Percentiles rank a stretch among this genome's conserved stretches.
Conservation (phyloP, 53 echinoderm and acorn worm species). For the Apostichopus leukothele region DNA sequence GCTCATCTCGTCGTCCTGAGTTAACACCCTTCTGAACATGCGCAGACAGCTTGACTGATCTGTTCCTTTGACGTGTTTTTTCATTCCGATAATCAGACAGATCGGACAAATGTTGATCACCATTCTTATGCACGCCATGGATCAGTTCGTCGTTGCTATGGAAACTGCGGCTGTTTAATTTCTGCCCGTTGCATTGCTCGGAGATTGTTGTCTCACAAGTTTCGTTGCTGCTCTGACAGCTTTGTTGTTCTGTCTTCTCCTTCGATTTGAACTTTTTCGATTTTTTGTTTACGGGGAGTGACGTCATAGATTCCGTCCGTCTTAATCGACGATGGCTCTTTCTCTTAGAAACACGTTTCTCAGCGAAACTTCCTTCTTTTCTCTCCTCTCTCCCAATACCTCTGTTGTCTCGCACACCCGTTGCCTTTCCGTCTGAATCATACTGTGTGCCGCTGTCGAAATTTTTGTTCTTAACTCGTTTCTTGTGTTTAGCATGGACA, state of each 20-base stretch:
- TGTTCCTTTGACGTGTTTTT: background rate
- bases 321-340: background rate
- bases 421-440: too few species aligned
- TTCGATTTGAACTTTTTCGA: constrained; percentile 1
- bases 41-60: background rate
- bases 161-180: background rate
- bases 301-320: background rate
- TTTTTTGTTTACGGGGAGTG: background rate
- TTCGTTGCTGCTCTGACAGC: background rate
- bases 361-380: too few species aligned
- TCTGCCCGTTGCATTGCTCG: background rate
- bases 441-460: too few species aligned
- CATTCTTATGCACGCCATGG: background rate
- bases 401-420: too few species aligned
- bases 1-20: background rate
- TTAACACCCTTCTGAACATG: too few species aligned
- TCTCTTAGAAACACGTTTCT: too few species aligned
- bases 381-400: too few species aligned
- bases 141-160: background rate
- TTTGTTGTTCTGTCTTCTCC: background rate
- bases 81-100: background rate
- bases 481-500: too few species aligned
- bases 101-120: background rate
- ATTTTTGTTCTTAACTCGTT: too few species aligned
- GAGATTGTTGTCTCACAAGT: background rate